These are phyloP conservation scores for Pogonophryne albipinna DNA, from an alignment of 2,797 vertebrate genomes.

Conservation along the genomic window DNA sequence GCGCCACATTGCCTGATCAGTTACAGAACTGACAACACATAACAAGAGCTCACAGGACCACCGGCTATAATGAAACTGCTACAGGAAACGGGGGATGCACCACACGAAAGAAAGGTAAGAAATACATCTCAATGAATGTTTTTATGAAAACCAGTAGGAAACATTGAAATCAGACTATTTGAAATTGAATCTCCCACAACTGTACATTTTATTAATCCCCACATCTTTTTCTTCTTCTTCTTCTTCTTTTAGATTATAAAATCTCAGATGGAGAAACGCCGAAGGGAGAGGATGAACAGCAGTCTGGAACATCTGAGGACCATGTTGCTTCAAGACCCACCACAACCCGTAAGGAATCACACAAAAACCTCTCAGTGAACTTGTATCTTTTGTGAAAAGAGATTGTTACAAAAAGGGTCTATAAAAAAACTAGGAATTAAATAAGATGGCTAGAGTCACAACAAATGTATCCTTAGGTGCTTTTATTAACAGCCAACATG, in stretches of 20 bases:
- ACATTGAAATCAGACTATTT: too few species aligned
- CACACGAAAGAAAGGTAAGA: slow-evolving; percentile 78
- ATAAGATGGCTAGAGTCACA: too few species aligned
- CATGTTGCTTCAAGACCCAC: slow-evolving; percentile 84
- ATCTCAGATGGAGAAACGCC: slow-evolving; percentile 89
- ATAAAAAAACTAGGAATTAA: too few species aligned
- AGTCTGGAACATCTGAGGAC: slow-evolving; percentile 88
- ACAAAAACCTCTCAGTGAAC: neutral
- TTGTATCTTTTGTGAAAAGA: neutral
- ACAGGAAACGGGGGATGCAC: slow-evolving; percentile 43
- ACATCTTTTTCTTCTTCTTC: too few species aligned
- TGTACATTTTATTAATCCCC: neutral
- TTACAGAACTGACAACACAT: neutral
- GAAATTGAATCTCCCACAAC: fast-evolving
- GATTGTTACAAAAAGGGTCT: neutral
- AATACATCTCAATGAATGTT: neutral
- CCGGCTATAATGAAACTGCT: slow-evolving; percentile 60
- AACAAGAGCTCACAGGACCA: neutral
- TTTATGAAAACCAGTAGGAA: neutral
- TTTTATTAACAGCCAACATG: too few species aligned
- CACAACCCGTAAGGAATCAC: slow-evolving; percentile 78
- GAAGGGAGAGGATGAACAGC: slow-evolving; percentile 89
- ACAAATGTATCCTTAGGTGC: too few species aligned
- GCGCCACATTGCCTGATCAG: slow-evolving; percentile 6
- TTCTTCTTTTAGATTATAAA: slow-evolving; percentile 82